Evolutionary conservation across 2,797 vertebrate species (phyloP), one percentile per base, ranked within the genome.

Genomic region (Tenualosa thibaudeaui): DNA sequence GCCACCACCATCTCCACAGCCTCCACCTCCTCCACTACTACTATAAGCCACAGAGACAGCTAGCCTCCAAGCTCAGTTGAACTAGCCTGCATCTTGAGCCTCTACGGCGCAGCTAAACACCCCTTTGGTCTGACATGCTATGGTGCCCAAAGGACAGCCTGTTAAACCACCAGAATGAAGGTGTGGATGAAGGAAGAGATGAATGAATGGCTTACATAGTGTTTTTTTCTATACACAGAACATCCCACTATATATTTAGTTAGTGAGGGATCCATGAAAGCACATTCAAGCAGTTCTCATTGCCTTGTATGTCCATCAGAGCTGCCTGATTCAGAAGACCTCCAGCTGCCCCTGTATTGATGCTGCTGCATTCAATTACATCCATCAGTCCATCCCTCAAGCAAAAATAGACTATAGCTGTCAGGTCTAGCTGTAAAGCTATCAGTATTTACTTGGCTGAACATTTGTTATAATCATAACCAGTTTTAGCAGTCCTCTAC

Each of bases 281-380:
- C 31, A 31, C 31, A 31, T 31, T 31, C 26, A 31, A 3, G 26
- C 2, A 68, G 26, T 31, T 12, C 3, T 15, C 1, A 13, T 10
- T 31, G 65, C 31, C 24, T 68, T 13, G 26, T 26, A 68, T 68
- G 65, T 26, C 31, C 26, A 31, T 31, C 31, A 31, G 31, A 31
- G 31, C 31, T 68, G 26, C 65, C 65, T 68, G 65, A 26, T 68
- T 31, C 26, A 10, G 24, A n/a, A 24, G 60, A 62, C 24, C 60
- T 62, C 22, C 9, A 26, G 22, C 22, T n/a, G 24, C 22, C n/a
- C 65, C 26, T 68, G 15, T 37, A 26, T 31, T 31, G 3, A 68
- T 68, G 13, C 65, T 37, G 9, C 31, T 68, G 65, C 65, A 68
- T 68, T 31, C 24, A 68, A 68, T 68, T 68, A 68, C n/a, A 68